phyloP scores from a whole-genome alignment of 2,797 vertebrate genomes.

The Melanotaenia nigrans region DNA sequence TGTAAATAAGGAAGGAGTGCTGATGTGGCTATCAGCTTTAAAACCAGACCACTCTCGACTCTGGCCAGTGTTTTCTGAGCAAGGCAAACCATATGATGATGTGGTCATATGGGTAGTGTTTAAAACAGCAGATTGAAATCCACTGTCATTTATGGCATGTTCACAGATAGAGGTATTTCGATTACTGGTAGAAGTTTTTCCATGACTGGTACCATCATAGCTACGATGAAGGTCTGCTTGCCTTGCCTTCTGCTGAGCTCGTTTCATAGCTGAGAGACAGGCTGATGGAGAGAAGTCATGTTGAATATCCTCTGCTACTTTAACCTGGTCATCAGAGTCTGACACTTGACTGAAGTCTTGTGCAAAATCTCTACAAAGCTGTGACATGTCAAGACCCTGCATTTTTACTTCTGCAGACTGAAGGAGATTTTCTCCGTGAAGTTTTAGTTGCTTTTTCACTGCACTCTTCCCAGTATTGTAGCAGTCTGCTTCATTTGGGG shows the following conservation, averaged over 20 bases:
- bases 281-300: slow-evolving; percentile 56
- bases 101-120: slow-evolving; percentile 36
- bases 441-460: slow-evolving; percentile 17
- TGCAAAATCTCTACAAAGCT: slow-evolving; percentile 80
- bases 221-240: slow-evolving; percentile 20
- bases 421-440: slow-evolving; percentile 10
- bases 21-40: slow-evolving; percentile 43
- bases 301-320: slow-evolving; percentile 19
- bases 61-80: slow-evolving; percentile 24
- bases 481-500: slow-evolving; percentile 15
- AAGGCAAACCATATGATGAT: slow-evolving; percentile 37
- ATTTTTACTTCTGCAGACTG: slow-evolving; percentile 30
- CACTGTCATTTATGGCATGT: slow-evolving; percentile 58
- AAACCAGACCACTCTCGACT: slow-evolving; percentile 34
- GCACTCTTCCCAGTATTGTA: slow-evolving; percentile 8
- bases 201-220: background rate
- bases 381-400: slow-evolving; percentile 77
- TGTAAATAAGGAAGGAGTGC: slow-evolving; percentile 31
- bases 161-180: slow-evolving; percentile 30
- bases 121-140: slow-evolving; percentile 60
- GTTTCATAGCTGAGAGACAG: slow-evolving; percentile 65
- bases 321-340: slow-evolving; percentile 16
- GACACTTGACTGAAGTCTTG: slow-evolving; percentile 79
- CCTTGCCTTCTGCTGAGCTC: slow-evolving; percentile 42
- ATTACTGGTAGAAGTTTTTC: slow-evolving; percentile 10